These are phyloP conservation scores for Anhinga anhinga DNA, from an alignment of 2,113 vertebrate species.

Conservation along the genomic window DNA sequence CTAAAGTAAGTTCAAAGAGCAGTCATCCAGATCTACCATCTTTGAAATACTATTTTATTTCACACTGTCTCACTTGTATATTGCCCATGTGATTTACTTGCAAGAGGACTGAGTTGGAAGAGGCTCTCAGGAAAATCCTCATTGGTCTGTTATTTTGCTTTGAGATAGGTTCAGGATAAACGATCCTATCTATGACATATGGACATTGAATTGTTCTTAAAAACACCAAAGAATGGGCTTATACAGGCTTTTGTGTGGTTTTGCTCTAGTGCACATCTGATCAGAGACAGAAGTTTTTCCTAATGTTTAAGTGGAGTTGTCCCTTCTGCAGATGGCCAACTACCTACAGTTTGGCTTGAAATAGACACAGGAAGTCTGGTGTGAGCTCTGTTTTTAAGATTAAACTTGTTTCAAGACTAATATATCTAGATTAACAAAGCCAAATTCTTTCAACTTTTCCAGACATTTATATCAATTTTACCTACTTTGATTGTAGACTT, in stretches of 20 bases:
- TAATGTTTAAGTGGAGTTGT: background rate
- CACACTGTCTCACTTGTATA: background rate
- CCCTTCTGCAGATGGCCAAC: background rate
- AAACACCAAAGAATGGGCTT: background rate
- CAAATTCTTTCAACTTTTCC: background rate
- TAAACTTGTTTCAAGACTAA: background rate
- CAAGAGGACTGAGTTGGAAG: background rate
- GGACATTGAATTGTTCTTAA: background rate
- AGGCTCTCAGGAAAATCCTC: background rate
- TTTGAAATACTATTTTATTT: background rate
- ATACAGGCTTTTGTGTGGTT: background rate
- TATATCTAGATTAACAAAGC: background rate
- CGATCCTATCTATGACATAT: background rate
- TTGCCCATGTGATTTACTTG: background rate
- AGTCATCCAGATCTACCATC: background rate
- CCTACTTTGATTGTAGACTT: background rate
- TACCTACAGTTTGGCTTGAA: background rate
- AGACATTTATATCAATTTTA: background rate
- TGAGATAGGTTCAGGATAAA: background rate
- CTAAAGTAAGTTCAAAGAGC: constrained; percentile 85
- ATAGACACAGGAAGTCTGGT: background rate
- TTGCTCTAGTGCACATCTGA: background rate
- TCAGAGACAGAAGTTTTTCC: background rate
- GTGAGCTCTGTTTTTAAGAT: background rate
- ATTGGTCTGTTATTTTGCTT: background rate